phyloP scores from a whole-genome alignment of 2,113 vertebrate species.

The Procavia capensis region DNA sequence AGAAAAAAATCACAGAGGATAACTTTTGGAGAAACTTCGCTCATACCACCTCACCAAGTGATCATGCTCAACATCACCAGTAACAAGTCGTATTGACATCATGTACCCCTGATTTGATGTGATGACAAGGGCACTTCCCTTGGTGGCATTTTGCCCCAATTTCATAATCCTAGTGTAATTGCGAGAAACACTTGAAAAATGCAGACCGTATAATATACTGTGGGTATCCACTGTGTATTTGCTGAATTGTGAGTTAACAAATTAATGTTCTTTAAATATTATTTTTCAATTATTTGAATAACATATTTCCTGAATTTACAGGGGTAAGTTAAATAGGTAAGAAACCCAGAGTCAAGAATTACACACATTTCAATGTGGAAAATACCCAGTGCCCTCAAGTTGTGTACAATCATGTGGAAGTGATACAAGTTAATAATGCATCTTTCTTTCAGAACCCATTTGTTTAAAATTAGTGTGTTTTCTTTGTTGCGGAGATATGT shows the following conservation, averaged over 20 bases:
- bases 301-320: background rate
- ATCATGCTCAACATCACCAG: background rate
- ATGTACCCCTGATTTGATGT: background rate
- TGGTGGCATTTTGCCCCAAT: background rate
- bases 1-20: background rate
- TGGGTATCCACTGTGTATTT: background rate
- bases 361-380: background rate
- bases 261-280: background rate
- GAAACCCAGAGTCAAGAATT: background rate
- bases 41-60: background rate
- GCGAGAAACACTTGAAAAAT: background rate
- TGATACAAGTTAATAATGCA: background rate
- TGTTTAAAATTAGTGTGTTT: background rate
- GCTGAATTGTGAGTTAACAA: background rate
- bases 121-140: background rate
- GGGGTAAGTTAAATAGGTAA: background rate
- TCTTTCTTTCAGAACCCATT: background rate
- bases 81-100: background rate
- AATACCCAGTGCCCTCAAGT: no score
- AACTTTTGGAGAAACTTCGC: background rate
- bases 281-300: background rate
- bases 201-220: no score
- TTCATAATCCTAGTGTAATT: background rate
- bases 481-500: slow-evolving; percentile 23
- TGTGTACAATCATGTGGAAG: no score